Evolutionary conservation across 2,888 invertebrate species (phyloP), one percentile per base, ranked within the genome.

Genomic region (Eupithecia insigniata): DNA sequence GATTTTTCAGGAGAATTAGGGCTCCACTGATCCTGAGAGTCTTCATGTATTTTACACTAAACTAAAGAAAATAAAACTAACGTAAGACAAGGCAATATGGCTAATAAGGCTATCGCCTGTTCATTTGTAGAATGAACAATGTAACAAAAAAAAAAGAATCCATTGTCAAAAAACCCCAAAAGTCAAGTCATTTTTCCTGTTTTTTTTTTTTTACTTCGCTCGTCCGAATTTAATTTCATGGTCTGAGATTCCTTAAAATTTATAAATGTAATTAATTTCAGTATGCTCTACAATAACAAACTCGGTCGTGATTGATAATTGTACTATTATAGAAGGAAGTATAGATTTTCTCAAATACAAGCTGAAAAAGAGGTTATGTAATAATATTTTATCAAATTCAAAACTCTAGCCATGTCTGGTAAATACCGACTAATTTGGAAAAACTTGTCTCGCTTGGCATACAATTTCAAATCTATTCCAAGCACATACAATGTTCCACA

Each of bases 341-440:
- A 55, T 55, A 5, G 51, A 26, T 55, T 55, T 28, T 18, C 30
- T 30, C 6, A 30, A 60, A 60, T 51, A 12, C 22, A 26, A 14
- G 30, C 60, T 28, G 6, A 14, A 34, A 8, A 30, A 36, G 22
- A 36, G 46, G 66, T 68, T 71, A 71, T 69, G 60, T 65, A 71
- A 71, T 70, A 26, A 16, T n/a, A n/a, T n/a, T 22, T 22, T 65
- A 34, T 4, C 32, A 8, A 26, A 18, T 60, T 32, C 16, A 43
- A 12, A 30, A 72, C 32, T 36, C n/a, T 36, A 64, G 82, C 69
- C 18, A 91, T 91, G 92, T 84, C 86, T 32, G 73, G 83, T 36
- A 87, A 81, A 74, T 88, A 81, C 64, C 84, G 88, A 74, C 80
- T 79, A 74, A 51, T 90, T 7, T 89, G 85, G 83, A 85, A 77